These are phyloP conservation scores for Orbicella faveolata DNA, from an alignment of 64 coral and sea anemone genomes.

Conservation along the genomic window DNA sequence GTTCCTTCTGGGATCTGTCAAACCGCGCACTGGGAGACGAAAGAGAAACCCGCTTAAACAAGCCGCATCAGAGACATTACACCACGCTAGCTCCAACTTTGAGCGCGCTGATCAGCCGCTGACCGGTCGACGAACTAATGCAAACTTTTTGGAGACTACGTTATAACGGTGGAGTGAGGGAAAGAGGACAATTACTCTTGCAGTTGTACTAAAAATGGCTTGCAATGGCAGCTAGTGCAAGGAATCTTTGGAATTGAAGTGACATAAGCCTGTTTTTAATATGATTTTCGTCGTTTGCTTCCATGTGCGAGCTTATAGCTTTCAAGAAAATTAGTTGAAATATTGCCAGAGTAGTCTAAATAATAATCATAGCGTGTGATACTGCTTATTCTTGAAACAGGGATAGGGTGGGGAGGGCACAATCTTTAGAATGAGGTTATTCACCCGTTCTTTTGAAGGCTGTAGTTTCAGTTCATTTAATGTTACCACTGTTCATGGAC, in stretches of 20 bases:
- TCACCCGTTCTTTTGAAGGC: too few relatives aligned
- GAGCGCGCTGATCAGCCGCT: background rate
- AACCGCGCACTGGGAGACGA: conserved; percentile 22
- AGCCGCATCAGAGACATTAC: conserved; percentile 6
- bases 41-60: conserved; percentile 30
- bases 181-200: background rate
- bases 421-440: too few relatives aligned
- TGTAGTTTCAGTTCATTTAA: too few relatives aligned
- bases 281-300: too few relatives aligned
- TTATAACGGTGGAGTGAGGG: background rate
- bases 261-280: too few relatives aligned
- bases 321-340: too few relatives aligned
- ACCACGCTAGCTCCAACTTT: background rate
- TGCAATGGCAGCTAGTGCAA: background rate
- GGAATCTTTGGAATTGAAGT: background rate
- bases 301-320: too few relatives aligned
- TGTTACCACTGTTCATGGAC: too few relatives aligned
- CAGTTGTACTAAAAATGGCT: background rate
- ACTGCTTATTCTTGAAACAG: too few relatives aligned
- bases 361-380: too few relatives aligned
- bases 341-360: too few relatives aligned
- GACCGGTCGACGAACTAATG: background rate
- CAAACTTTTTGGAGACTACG: conserved; percentile 30
- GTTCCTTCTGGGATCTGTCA: conserved; percentile 26
- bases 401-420: too few relatives aligned